phyloP scores from a whole-genome alignment of 2,797 vertebrate species.

The Gephyroberyx darwinii region DNA sequence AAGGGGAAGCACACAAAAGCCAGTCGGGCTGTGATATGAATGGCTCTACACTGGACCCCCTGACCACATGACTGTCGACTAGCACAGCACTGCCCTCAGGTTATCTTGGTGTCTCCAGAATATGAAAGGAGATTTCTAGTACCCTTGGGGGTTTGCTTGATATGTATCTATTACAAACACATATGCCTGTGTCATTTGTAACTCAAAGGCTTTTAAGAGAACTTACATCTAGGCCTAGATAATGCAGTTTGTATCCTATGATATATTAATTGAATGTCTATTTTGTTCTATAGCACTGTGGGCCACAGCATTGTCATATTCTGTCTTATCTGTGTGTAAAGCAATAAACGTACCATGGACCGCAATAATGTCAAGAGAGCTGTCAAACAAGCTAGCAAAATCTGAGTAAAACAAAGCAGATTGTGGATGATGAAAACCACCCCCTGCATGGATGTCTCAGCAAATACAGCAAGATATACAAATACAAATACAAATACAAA shows the following conservation, averaged over 20 bases:
- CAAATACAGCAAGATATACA: constrained; percentile 1
- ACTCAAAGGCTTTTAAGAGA: too few relatives aligned
- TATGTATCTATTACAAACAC: constrained; percentile 24
- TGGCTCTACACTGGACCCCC: constrained; percentile 45
- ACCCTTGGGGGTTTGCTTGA: constrained; percentile 31
- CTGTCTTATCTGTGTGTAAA: neutral
- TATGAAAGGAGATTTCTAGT: constrained; percentile 47
- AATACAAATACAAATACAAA: too few relatives aligned
- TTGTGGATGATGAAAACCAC: neutral
- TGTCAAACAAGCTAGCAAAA: constrained; percentile 4
- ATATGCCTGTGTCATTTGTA: too few relatives aligned
- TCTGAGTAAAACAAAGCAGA: neutral
- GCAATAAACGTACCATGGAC: neutral
- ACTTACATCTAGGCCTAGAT: too few relatives aligned
- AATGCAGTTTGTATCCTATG: too few relatives aligned
- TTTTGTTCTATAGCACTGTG: too few relatives aligned
- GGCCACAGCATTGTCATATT: neutral
- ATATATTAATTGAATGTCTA: too few relatives aligned
- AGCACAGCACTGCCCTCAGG: constrained; percentile 67
- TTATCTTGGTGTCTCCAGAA: constrained; percentile 42
- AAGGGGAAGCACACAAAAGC: constrained; percentile 63
- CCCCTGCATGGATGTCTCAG: neutral
- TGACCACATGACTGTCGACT: constrained; percentile 68
- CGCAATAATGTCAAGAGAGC: too few relatives aligned
- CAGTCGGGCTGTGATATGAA: constrained; percentile 50